phyloP scores from a whole-genome alignment of 1,140 invertebrate species.

The Notospermus geniculatus region DNA sequence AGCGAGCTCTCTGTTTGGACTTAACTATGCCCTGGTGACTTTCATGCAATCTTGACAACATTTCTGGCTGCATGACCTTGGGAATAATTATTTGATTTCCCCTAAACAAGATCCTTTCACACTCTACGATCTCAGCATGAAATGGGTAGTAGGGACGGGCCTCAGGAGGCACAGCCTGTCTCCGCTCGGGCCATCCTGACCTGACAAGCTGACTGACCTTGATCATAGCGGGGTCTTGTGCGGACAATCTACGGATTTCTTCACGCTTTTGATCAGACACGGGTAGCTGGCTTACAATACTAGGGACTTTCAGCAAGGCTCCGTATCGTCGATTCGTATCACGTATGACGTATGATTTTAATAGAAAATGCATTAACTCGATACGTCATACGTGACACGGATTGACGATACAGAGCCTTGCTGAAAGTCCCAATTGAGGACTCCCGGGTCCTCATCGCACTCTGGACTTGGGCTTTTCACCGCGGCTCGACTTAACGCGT shows the following conservation, averaged over 20 bases:
- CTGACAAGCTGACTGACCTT: constrained; percentile 1
- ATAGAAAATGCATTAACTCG: no score
- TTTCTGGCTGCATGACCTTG: not conserved
- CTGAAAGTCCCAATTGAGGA: no score
- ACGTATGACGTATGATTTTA: no score
- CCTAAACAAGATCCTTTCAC: not conserved
- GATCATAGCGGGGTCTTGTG: not conserved
- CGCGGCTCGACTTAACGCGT: not conserved
- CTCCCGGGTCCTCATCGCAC: not conserved
- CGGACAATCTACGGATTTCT: not conserved
- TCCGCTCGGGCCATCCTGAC: constrained; percentile 15
- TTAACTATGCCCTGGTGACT: not conserved
- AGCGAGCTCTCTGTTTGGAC: no score
- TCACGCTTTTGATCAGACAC: not conserved
- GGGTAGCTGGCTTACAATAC: no score
- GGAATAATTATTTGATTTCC: not conserved
- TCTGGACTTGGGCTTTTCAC: not conserved
- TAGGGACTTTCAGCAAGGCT: no score
- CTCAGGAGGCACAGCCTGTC: not conserved
- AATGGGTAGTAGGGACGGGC: constrained; percentile 13
- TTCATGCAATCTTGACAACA: not conserved
- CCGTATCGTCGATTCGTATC: no score
- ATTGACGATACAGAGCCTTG: no score
- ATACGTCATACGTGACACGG: no score
- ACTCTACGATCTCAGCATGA: constrained; percentile 11